Evolutionary conservation across 2,797 vertebrate genomes (phyloP).

Genomic region (Smutsia gigantea): DNA sequence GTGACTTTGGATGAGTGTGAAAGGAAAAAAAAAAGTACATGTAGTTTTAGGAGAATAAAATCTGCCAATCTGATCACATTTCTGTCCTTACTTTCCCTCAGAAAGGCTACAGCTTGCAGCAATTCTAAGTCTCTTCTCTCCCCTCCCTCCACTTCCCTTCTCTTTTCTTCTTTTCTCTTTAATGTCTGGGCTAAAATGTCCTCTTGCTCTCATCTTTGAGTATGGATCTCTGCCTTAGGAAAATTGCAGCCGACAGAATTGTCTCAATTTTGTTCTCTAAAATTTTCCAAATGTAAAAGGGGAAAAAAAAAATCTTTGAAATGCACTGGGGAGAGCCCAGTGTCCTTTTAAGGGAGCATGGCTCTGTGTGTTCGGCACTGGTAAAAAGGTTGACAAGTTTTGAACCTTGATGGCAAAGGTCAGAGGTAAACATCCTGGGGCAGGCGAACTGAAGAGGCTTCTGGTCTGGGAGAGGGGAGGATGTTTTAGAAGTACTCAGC

Average conservation of each 20-base stretch:
- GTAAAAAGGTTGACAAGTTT: background rate
- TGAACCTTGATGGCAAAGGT: constrained; percentile 29
- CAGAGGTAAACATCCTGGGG: constrained; percentile 42
- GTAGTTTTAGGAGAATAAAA: background rate
- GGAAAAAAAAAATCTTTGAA: background rate
- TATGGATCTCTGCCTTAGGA: constrained; percentile 2
- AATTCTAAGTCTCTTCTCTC: background rate
- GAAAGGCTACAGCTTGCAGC: background rate
- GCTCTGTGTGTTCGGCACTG: constrained; percentile 10
- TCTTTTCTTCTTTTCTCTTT: background rate
- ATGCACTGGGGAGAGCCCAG: background rate
- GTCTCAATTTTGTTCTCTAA: constrained; percentile 25
- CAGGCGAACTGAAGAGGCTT: constrained; percentile 4
- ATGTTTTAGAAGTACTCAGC: constrained; percentile 61
- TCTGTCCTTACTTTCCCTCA: background rate
- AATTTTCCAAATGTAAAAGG: constrained; percentile 48
- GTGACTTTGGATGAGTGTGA: constrained; percentile 16
- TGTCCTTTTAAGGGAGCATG: background rate
- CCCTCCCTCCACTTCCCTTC: background rate
- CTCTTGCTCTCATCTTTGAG: constrained; percentile 18
- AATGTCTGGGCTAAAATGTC: constrained; percentile 53
- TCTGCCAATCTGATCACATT: background rate
- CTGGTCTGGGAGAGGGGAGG: background rate
- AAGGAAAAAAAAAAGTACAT: background rate
- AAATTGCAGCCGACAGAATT: constrained; percentile 34